phyloP scores from a whole-genome alignment of 1,140 invertebrate species.

The Neodiprion lecontei region DNA sequence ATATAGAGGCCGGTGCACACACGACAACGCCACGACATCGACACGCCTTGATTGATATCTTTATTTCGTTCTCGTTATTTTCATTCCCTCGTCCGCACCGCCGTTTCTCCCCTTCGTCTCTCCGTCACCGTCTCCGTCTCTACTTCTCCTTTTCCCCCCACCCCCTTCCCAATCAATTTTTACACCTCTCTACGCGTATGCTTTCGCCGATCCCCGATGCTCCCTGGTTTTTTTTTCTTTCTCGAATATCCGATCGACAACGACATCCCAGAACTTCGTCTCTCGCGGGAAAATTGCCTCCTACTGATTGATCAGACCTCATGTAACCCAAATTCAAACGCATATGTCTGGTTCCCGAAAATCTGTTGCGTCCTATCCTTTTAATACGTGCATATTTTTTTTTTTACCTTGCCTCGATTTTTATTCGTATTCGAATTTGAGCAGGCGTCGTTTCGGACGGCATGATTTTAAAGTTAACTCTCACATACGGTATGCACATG shows the following conservation, averaged over 20 bases:
- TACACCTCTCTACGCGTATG: neutral
- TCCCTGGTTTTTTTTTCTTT: neutral
- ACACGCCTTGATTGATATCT: neutral
- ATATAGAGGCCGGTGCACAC: slow-evolving; percentile 8
- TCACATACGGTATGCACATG: slow-evolving; percentile 11
- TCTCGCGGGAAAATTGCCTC: neutral
- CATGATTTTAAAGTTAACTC: no score
- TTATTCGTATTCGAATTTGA: no score
- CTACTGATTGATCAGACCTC: neutral
- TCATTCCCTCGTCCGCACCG: neutral
- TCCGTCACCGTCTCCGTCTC: neutral
- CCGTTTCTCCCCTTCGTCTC: neutral
- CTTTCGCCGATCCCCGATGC: neutral
- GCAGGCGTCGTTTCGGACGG: no score
- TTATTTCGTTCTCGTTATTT: neutral
- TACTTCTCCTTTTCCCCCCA: neutral
- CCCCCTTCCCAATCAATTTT: neutral
- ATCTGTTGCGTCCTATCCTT: neutral
- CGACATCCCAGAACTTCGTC: neutral
- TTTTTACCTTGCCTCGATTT: no score
- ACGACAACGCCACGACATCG: slow-evolving; percentile 13
- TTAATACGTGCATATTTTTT: no score
- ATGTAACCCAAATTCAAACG: neutral
- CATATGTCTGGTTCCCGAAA: neutral
- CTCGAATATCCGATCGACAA: neutral